These are phyloP conservation scores for Galeopsomyia nigrocyanea DNA, from an alignment of 2,888 invertebrate species.

Conservation along the genomic window DNA sequence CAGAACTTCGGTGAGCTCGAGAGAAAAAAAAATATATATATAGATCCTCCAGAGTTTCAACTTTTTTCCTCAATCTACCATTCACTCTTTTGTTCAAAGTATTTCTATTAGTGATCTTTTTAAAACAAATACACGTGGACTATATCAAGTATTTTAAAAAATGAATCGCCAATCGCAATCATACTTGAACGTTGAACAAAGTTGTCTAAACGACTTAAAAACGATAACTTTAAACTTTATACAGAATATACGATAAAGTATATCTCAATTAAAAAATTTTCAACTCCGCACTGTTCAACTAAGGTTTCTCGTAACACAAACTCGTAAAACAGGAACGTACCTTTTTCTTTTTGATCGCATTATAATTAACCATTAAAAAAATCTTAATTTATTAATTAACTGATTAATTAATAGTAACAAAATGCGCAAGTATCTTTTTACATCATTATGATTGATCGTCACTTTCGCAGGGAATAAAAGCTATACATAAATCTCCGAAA, in stretches of 20 bases:
- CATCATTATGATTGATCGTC: constrained; percentile 39
- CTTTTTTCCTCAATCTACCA: constrained; percentile 28
- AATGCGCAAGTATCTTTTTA: constrained; percentile 40
- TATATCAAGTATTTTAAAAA: constrained; percentile 46
- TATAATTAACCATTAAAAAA: constrained; percentile 42
- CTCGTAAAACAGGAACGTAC: constrained; percentile 49
- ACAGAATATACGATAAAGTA: constrained; percentile 50
- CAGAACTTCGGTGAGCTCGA: constrained; percentile 38
- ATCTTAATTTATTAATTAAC: constrained; percentile 39
- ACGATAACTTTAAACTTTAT: constrained; percentile 48
- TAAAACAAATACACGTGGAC: constrained; percentile 39
- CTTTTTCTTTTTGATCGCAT: constrained; percentile 42
- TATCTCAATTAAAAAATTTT: constrained; percentile 53
- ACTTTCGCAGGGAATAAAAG: constrained; percentile 38
- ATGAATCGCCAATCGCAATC: constrained; percentile 32
- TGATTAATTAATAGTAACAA: constrained; percentile 39
- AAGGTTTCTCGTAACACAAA: constrained; percentile 43
- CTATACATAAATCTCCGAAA: constrained; percentile 33
- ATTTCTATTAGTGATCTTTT: constrained; percentile 31
- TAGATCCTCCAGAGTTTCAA: constrained; percentile 34
- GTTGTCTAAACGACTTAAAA: constrained; percentile 54
- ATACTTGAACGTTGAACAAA: constrained; percentile 49
- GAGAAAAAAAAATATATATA: constrained; percentile 30
- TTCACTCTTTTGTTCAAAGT: constrained; percentile 15
- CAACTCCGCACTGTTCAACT: constrained; percentile 52